Evolutionary conservation across 2,888 invertebrate genomes (phyloP).

Genomic region (Callyntrura guangdongensis): DNA sequence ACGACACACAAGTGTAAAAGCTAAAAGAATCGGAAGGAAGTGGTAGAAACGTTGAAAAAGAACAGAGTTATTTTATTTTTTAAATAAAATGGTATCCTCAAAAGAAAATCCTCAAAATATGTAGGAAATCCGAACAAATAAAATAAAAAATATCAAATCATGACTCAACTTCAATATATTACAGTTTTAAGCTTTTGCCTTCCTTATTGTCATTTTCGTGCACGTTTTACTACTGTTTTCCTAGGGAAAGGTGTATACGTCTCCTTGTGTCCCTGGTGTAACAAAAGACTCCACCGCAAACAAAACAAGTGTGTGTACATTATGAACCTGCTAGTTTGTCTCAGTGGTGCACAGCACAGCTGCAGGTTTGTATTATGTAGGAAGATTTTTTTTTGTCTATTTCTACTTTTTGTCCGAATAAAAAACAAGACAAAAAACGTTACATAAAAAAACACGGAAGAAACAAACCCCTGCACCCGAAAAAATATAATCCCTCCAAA

Average conservation of each 20-base stretch:
- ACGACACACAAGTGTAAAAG: not conserved
- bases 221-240: not conserved
- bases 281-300: not conserved
- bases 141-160: conserved; percentile 14
- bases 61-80: not conserved
- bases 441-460: not conserved
- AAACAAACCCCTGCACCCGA: not conserved
- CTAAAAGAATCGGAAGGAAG: not conserved
- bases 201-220: not conserved
- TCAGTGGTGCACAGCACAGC: conserved; percentile 40
- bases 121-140: not conserved
- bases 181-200: not conserved
- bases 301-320: conserved; percentile 22
- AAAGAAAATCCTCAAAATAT: conserved; percentile 33
- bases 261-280: not conserved
- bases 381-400: not conserved
- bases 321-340: not conserved
- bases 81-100: conserved; percentile 19
- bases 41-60: not conserved
- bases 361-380: not conserved
- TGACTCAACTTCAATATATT: not conserved
- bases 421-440: conserved; percentile 3
- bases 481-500: no score
- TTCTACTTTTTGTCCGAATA: not conserved
- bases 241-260: not conserved